Evolutionary conservation across 2,888 invertebrate species (phyloP), one percentile per base, ranked within the genome.

Genomic region (Melieria omissa): DNA sequence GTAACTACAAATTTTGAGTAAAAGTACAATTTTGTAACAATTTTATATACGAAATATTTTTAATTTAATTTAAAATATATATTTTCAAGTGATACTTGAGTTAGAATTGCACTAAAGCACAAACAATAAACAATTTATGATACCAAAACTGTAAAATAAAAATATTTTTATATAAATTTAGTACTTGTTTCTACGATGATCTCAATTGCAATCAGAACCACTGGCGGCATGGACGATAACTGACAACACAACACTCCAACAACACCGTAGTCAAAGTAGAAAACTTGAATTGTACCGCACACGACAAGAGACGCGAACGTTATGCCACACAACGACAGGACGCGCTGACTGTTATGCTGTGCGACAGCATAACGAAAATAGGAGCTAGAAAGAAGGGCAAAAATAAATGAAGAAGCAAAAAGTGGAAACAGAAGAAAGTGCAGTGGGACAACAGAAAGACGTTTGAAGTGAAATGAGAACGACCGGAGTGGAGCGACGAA

Each of bases 251-350:
- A 29, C 1, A 29, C 29, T 29, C 29, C 29, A 29, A 29, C 29
- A 1, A 29, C 29, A 29, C 2, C 29, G 29, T 3, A 29, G 29
- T 29, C 29, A 3, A 29, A 29, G 29, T 29, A 29, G 29, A 29
- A 29, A 1, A 29, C 29, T 29, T 29, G 29, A 2, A 29, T 29
- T 29, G 62, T 64, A 67, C 72, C 64, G 65, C 29, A 72, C 68
- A 61, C 72, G 65, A 65, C 65, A 60, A 72, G 61, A 65, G 65
- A 68, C 69, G 64, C 62, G 62, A 14, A 64, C 69, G 68, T 69
- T 65, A 63, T 72, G 72, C 64, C 68, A 61, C 54, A 69, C 46
- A 54, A 55, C 54, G 46, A 55, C 12, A 69, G 69, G 69, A 69
- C 47, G 46, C 69, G 55, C 54, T 45, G 54, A 41, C 54, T 45